These are phyloP conservation scores for Oxystoma pomonae DNA, from an alignment of 2,888 invertebrate species.

Conservation along the genomic window DNA sequence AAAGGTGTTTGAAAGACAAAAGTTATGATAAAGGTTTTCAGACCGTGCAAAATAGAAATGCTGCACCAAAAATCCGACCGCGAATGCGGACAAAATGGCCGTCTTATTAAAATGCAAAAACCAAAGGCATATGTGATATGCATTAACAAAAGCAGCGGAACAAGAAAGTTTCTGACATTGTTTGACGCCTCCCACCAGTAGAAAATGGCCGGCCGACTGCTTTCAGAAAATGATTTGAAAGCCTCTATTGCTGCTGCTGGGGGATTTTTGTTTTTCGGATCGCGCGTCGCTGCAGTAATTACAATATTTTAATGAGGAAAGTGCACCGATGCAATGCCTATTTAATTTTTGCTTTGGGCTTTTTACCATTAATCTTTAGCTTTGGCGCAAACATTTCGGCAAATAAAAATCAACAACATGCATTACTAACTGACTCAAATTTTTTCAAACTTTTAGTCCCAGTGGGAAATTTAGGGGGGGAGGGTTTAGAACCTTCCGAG, in stretches of 20 bases:
- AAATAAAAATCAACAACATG: too few species aligned
- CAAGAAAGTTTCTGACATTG: constrained; percentile 7
- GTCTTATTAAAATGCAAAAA: neutral
- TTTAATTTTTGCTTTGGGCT: constrained; percentile 17
- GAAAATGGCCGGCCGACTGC: constrained; percentile 11
- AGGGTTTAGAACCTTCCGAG: too few species aligned
- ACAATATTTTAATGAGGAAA: constrained; percentile 47
- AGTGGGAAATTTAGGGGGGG: too few species aligned
- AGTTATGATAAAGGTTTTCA: neutral
- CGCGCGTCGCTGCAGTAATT: constrained; percentile 15
- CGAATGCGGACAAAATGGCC: constrained; percentile 9
- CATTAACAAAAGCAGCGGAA: constrained; percentile 6
- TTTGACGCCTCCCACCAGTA: constrained; percentile 4
- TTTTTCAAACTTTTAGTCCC: too few species aligned
- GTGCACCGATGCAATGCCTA: constrained; percentile 42
- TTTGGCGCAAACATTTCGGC: too few species aligned
- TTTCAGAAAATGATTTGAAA: constrained; percentile 19
- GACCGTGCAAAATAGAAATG: neutral
- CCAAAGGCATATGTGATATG: neutral
- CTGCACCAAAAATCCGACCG: neutral
- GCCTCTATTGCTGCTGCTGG: constrained; percentile 12
- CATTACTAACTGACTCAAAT: too few species aligned
- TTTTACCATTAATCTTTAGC: neutral
- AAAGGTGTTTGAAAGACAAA: too few species aligned
- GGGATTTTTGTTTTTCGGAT: constrained; percentile 10